Base-by-base conservation (phyloP, 2,113 vertebrate genomes). In the Psammodynastes pulverulentus region DNA sequence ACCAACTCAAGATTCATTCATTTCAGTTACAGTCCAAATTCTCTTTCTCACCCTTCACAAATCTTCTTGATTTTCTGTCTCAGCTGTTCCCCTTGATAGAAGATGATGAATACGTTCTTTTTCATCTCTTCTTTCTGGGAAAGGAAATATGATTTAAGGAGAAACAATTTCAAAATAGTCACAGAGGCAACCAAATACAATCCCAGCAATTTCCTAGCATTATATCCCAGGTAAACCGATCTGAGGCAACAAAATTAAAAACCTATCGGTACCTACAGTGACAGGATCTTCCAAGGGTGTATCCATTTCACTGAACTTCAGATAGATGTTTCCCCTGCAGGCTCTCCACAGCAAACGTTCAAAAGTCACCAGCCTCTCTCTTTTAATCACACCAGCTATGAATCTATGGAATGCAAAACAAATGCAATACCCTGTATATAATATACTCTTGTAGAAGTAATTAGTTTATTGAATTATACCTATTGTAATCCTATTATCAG, bases 61-160 rank as follows among this genome's bases (percentile, higher is more conserved):
- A 98, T 98, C 95, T 98, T 98, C 96, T 95, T 97, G 94, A 98
- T 97, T 95, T 98, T 98, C 94, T 97, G 96, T 92, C 97, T 97
- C 67, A 98, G 98, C 89, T 98, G 98, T 29, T 98, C 98, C 91
- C 98, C 98, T 97, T 98, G 98, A 88, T 98, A 98, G 97, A 98
- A 98, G 94, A 98, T 97, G 95, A 98, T 98, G 95, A 98, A 98
- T 54, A 98, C 97, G 0, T 98, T 98, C 97, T 98, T 98, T 93
- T 98, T 98, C 89, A 98, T 94, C 87, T 98, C 97, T 97, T 98
- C 98, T 96, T 96, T 98, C 98, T 98, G 95, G 29, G 26, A 34
- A 85, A 96, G 29, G 97, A 15, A 95, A 95, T 91, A 62, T 48
- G 56, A 29, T 5, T 72, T 85, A 94, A 93, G 8, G 5, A 92